Evolutionary conservation across 2,113 vertebrate genomes (phyloP).

Genomic region (Oceanites oceanicus): DNA sequence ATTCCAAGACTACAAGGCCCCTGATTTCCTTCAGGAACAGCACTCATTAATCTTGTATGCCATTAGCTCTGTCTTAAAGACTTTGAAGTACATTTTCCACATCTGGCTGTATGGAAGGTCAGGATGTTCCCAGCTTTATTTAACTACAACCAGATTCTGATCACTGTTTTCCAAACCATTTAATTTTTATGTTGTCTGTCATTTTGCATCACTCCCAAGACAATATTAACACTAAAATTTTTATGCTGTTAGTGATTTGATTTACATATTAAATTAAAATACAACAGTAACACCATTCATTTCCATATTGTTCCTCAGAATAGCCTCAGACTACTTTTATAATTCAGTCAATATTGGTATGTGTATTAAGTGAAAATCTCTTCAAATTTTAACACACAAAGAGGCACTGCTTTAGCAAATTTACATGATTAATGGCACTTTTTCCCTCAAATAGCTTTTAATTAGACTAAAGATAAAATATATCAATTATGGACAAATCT

Average conservation of each 20-base stretch:
- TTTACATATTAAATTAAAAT: background rate
- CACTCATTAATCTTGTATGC: background rate
- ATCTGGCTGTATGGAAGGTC: conserved; percentile 37
- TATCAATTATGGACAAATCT: background rate
- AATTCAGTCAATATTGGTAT: background rate
- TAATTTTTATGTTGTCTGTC: background rate
- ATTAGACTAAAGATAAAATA: background rate
- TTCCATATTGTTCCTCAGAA: background rate
- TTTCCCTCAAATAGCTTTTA: background rate
- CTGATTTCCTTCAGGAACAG: background rate
- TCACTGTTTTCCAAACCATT: background rate
- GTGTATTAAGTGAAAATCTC: background rate
- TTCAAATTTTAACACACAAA: background rate
- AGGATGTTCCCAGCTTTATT: conserved; percentile 26
- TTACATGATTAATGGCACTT: background rate
- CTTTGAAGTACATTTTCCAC: conserved; percentile 41
- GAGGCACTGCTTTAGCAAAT: background rate
- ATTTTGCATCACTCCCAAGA: background rate
- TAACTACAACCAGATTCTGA: conserved; percentile 28
- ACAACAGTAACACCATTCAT: background rate
- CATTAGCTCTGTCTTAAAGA: background rate
- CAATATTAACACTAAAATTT: background rate
- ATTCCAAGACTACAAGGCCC: background rate
- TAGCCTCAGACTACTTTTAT: background rate
- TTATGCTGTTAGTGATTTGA: background rate